phyloP scores from a whole-genome alignment of 2,113 vertebrate species.

The Sterrhoptilus dennistouni region DNA sequence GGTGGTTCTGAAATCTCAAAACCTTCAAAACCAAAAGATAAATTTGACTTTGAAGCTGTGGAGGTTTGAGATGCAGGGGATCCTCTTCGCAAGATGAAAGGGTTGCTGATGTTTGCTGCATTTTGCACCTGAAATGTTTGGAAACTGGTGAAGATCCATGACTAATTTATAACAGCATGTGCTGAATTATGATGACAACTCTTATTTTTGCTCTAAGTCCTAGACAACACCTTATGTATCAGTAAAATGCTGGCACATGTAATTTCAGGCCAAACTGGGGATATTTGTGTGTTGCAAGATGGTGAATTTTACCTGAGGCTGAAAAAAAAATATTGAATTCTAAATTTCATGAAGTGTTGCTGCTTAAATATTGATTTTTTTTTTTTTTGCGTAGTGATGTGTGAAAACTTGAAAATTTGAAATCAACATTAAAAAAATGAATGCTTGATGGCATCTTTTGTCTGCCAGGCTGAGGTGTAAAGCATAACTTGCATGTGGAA shows the following conservation, averaged over 20 bases:
- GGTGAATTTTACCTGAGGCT: not conserved
- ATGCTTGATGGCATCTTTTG: not conserved
- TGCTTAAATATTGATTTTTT: not conserved
- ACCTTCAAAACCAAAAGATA: not conserved
- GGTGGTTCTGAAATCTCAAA: not conserved
- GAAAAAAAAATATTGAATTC: not conserved
- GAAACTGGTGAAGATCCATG: not conserved
- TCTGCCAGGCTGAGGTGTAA: not conserved
- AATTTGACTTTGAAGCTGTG: not conserved
- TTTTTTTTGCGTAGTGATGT: not conserved
- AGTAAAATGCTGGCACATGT: not conserved
- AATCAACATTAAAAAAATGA: not conserved
- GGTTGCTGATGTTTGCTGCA: not conserved
- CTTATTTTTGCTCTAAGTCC: not conserved
- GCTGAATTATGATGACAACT: not conserved
- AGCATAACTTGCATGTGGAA: not conserved
- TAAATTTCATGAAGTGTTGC: not conserved
- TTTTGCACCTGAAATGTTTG: not conserved
- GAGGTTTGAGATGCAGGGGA: not conserved
- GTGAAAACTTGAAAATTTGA: not conserved
- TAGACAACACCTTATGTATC: not conserved
- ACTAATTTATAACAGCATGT: not conserved
- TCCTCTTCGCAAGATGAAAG: not conserved
- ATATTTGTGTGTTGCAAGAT: not conserved
- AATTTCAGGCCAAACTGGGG: not conserved